A percentile compares a stretch with the other conserved stretches of the same genome.
Conservation (phyloP, 1,140 invertebrate genomes). For the Thaumatotibia leucotreta region DNA sequence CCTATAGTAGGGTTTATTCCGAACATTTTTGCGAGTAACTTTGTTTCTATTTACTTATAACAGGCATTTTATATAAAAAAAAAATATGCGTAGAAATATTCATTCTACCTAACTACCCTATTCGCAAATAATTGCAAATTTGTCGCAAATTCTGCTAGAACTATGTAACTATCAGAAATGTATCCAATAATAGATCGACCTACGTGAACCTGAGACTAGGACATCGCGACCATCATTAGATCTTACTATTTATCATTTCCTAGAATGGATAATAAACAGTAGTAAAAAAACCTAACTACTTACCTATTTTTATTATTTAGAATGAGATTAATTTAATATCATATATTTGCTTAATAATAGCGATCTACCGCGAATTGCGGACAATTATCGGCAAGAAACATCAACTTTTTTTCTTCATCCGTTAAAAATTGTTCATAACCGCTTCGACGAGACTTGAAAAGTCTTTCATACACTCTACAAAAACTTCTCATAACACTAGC, state of each 20-base stretch:
- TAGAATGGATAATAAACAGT: background rate
- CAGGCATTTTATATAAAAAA: too few species aligned
- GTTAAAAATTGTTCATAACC: conserved; percentile 64
- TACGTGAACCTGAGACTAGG: background rate
- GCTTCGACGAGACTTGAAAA: conserved; percentile 45
- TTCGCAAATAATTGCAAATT: background rate
- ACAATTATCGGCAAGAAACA: conserved; percentile 34
- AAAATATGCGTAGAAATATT: too few species aligned
- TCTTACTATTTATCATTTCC: background rate
- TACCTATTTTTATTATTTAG: background rate
- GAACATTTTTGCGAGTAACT: too few species aligned
- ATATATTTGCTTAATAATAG: conserved; percentile 22
- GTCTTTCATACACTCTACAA: conserved; percentile 37
- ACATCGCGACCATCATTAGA: background rate
- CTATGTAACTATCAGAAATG: background rate
- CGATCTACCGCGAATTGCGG: conserved; percentile 52
- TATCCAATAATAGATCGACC: background rate
- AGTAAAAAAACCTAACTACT: background rate
- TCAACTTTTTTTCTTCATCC: conserved; percentile 73
- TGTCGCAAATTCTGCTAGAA: background rate
- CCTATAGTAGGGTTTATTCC: too few species aligned
- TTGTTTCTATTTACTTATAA: too few species aligned
- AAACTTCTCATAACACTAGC: conserved; percentile 56
- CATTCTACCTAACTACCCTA: too few species aligned
- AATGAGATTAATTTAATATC: background rate